A percentile compares a stretch with the other conserved stretches of the same genome.
phyloP scores from a whole-genome alignment of 2,888 invertebrate genomes.

The Eupithecia tripunctaria region DNA sequence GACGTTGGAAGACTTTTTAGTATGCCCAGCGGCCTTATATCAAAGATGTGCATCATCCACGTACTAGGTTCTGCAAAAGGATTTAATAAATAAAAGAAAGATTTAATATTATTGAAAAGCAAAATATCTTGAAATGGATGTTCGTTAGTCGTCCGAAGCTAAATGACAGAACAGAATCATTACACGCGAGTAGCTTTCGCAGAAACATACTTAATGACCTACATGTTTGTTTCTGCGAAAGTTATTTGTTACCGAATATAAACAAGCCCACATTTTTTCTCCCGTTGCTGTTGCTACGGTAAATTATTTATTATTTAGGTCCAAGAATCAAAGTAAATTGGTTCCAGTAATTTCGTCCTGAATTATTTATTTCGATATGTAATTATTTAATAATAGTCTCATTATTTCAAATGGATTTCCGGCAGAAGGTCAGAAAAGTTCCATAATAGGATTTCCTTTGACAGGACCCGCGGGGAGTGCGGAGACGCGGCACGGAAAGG shows the following conservation, averaged over 20 bases:
- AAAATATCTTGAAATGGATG: neutral
- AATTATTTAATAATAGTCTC: slow-evolving; percentile 23
- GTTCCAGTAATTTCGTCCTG: neutral
- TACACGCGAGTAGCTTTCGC: neutral
- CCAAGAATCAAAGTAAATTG: neutral
- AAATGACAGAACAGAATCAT: neutral
- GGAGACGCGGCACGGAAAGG: neutral
- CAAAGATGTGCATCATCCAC: neutral
- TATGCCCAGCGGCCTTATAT: neutral
- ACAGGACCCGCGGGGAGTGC: slow-evolving; percentile 23
- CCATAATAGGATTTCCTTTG: slow-evolving; percentile 44
- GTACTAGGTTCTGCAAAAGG: neutral
- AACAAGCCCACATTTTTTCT: neutral
- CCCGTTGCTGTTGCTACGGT: neutral
- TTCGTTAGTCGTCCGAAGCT: neutral
- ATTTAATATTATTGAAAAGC: too few species aligned
- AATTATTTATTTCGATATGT: slow-evolving; percentile 14
- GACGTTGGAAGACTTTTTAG: neutral
- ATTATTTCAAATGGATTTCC: slow-evolving; percentile 29
- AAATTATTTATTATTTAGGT: neutral
- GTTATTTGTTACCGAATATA: neutral
- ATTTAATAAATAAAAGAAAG: neutral
- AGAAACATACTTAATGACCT: too few species aligned
- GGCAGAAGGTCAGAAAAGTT: slow-evolving; percentile 36
- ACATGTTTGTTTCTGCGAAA: neutral